Conservation (phyloP, 2,888 invertebrate genomes). For the Ophion ventricosus region DNA sequence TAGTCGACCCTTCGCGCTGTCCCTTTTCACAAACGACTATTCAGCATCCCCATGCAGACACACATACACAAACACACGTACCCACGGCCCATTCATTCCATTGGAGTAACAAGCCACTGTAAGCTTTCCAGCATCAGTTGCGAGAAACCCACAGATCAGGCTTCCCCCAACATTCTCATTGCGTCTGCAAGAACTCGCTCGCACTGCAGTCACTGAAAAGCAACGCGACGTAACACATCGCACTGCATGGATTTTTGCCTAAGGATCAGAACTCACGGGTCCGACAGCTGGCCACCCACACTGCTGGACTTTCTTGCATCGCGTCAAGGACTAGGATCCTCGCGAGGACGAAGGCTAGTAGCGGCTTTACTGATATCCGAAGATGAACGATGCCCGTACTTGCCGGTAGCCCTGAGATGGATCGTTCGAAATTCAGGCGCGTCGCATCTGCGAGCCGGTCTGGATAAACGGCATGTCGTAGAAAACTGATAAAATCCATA, state of each 20-base stretch:
- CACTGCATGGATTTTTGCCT: slow-evolving; percentile 10
- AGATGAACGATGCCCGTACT: background rate
- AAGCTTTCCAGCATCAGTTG: slow-evolving; percentile 46
- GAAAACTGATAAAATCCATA: slow-evolving; percentile 8
- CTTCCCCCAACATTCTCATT: slow-evolving; percentile 17
- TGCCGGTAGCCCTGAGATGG: slow-evolving; percentile 21
- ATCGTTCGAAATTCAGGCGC: slow-evolving; percentile 5
- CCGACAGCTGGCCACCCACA: background rate
- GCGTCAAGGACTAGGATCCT: background rate
- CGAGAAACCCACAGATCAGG: background rate
- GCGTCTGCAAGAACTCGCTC: background rate
- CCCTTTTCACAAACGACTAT: slow-evolving; percentile 59
- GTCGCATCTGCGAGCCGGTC: background rate
- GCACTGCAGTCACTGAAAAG: background rate
- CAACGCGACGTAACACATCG: background rate
- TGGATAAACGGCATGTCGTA: slow-evolving; percentile 39
- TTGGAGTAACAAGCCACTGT: slow-evolving; percentile 18
- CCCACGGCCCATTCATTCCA: slow-evolving; percentile 36
- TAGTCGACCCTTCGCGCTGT: slow-evolving; percentile 51
- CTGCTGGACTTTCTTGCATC: background rate
- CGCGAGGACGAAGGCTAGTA: background rate
- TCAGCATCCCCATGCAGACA: slow-evolving; percentile 26
- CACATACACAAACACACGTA: background rate
- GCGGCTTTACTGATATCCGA: background rate
- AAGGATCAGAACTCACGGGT: background rate